Evolutionary conservation across 2,888 invertebrate genomes (phyloP).

Genomic region (Acanthacorydalis orientalis): DNA sequence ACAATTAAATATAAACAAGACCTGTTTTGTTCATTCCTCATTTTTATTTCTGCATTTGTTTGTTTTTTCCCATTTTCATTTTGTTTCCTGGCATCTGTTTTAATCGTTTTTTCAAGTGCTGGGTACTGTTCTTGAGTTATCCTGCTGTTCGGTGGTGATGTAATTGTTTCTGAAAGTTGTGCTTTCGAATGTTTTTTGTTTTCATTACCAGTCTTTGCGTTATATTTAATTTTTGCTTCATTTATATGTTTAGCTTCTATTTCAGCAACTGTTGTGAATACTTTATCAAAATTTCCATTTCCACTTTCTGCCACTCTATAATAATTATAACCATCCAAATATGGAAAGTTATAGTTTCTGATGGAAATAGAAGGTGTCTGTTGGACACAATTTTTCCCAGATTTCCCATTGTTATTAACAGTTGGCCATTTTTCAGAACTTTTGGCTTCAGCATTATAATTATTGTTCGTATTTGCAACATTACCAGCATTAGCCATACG

Average conservation of each 20-base stretch:
- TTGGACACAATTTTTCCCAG: background rate
- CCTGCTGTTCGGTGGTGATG: constrained; percentile 17
- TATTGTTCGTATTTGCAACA: background rate
- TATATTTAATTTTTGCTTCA: constrained; percentile 7
- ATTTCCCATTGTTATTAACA: constrained; percentile 8
- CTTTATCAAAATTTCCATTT: constrained; percentile 4
- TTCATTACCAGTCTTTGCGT: background rate
- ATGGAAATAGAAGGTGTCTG: constrained; percentile 2
- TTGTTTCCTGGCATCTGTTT: background rate
- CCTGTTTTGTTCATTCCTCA: background rate
- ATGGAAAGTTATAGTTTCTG: constrained; percentile 31
- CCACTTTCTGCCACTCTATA: constrained; percentile 13
- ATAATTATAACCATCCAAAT: constrained; percentile 34
- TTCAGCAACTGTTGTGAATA: constrained; percentile 5
- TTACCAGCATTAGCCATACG: constrained; percentile 27
- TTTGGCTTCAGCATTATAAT: constrained; percentile 18
- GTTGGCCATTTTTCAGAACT: constrained; percentile 14
- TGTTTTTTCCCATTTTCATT: background rate
- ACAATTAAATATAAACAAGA: background rate
- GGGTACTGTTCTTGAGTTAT: constrained; percentile 23
- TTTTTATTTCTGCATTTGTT: background rate
- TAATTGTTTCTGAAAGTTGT: constrained; percentile 6
- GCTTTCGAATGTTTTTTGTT: background rate
- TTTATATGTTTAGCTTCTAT: constrained; percentile 7
- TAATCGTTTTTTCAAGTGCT: constrained; percentile 25